Evolutionary conservation across 2,888 invertebrate genomes (phyloP).

Genomic region (Augiades crinisus): DNA sequence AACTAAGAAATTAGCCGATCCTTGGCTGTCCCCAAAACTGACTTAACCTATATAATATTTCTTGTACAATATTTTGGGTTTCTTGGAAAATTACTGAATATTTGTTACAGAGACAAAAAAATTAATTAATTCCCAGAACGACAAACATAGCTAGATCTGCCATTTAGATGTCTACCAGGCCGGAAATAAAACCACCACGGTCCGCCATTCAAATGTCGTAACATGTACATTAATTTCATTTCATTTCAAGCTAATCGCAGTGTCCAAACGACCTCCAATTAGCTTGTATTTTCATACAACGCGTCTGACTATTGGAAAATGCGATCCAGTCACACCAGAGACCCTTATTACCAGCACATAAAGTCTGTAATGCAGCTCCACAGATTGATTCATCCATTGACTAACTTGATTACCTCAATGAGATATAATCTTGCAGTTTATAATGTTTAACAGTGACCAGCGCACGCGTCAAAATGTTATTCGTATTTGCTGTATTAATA

Average conservation of each 20-base stretch:
- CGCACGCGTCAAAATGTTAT: slow-evolving; percentile 14
- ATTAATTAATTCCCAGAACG: no score
- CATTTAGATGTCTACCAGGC: no score
- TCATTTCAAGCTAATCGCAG: neutral
- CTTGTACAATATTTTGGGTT: no score
- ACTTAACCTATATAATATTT: no score
- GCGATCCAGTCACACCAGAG: neutral
- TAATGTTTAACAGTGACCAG: slow-evolving; percentile 11
- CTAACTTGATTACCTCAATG: slow-evolving; percentile 15
- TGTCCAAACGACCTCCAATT: neutral
- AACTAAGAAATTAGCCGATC: no score
- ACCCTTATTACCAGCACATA: slow-evolving; percentile 9
- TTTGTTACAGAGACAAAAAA: no score
- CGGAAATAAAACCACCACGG: no score
- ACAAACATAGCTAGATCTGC: no score
- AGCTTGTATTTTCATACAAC: slow-evolving; percentile 1
- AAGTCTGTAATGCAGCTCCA: neutral
- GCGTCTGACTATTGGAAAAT: neutral
- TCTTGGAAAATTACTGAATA: no score
- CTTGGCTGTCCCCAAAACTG: no score
- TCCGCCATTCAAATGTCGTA: no score
- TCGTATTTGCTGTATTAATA: neutral
- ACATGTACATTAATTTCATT: neutral
- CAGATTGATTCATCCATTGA: slow-evolving; percentile 15
- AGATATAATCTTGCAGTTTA: slow-evolving; percentile 23